phyloP scores from a whole-genome alignment of 23 tunicate species.

The Diplosoma virens region DNA sequence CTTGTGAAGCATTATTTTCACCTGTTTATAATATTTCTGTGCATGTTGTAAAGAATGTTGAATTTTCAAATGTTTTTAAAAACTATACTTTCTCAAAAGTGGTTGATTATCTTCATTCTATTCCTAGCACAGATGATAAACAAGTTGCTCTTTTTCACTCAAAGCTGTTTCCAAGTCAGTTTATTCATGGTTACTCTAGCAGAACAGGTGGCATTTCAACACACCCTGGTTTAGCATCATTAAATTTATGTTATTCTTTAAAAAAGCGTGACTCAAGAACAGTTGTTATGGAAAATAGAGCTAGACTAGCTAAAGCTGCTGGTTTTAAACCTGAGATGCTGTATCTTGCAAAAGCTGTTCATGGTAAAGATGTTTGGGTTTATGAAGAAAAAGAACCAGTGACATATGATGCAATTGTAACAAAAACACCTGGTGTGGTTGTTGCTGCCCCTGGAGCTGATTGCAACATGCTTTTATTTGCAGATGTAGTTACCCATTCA shows the following conservation, averaged over 20 bases:
- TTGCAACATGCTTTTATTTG: conserved; percentile 78
- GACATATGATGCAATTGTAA: conserved; percentile 78
- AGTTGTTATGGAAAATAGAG: conserved; percentile 53
- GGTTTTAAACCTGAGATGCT: conserved; percentile 25
- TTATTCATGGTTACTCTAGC: conserved; percentile 60
- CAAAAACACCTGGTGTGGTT: conserved; percentile 52
- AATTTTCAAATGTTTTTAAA: too few species aligned
- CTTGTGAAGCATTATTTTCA: too few species aligned
- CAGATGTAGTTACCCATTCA: conserved; percentile 52
- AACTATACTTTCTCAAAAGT: too few species aligned
- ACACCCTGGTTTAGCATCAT: conserved; percentile 44
- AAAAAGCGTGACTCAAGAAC: conserved; percentile 46
- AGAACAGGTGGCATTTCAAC: conserved; percentile 69
- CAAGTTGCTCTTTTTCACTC: conserved; percentile 9
- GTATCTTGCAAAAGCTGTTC: conserved; percentile 66
- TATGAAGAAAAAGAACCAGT: conserved; percentile 61
- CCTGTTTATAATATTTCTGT: too few species aligned
- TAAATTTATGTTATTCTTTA: conserved; percentile 47
- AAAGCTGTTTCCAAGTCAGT: conserved; percentile 38
- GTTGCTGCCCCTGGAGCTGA: conserved; percentile 92
- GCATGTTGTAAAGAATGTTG: too few species aligned
- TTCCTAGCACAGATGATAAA: background rate
- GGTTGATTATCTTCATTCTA: background rate
- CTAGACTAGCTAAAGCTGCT: conserved; percentile 38
- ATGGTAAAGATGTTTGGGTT: conserved; percentile 80